Conservation (phyloP, 2,888 invertebrate species). For the Rugalucina vietnamica region DNA sequence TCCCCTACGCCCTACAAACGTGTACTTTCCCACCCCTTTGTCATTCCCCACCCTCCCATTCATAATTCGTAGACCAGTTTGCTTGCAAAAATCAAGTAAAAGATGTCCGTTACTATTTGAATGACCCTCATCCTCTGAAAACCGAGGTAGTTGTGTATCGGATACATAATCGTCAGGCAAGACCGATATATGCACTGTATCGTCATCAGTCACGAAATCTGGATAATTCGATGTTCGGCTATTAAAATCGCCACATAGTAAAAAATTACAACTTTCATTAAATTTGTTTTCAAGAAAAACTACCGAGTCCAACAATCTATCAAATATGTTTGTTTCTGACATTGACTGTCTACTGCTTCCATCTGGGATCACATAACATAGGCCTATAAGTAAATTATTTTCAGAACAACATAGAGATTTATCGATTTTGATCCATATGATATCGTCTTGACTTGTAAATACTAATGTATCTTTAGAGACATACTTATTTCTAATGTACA, state of each 20-base stretch:
- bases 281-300: neutral
- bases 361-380: neutral
- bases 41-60: constrained; percentile 15
- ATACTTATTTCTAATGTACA: constrained; percentile 21
- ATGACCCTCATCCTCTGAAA: constrained; percentile 7
- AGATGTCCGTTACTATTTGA: neutral
- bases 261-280: neutral
- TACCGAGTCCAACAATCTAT: neutral
- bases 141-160: neutral
- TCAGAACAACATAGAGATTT: neutral
- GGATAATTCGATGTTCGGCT: neutral
- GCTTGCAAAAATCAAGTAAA: neutral
- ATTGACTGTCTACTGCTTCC: neutral
- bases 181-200: neutral
- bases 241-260: neutral
- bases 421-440: neutral
- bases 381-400: neutral
- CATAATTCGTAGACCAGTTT: constrained; percentile 15
- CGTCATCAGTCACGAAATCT: neutral
- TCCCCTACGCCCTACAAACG: constrained; percentile 11
- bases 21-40: neutral
- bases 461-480: constrained; percentile 13
- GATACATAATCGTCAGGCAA: neutral
- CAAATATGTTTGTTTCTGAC: neutral
- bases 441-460: neutral